phyloP scores from a whole-genome alignment of 2,113 vertebrate genomes.

The Steatornis caripensis region DNA sequence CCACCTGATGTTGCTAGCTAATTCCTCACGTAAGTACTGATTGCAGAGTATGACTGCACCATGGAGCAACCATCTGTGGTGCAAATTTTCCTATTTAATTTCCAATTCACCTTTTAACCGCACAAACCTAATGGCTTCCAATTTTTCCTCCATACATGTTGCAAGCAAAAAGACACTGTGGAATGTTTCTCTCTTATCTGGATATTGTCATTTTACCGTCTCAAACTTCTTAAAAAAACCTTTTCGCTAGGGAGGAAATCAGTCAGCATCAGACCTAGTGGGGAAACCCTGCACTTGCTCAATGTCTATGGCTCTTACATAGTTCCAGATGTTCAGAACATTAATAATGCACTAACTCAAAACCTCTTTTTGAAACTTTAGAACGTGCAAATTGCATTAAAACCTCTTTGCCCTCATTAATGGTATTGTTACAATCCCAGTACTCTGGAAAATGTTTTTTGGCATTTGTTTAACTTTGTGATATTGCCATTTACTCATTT shows the following conservation, averaged over 20 bases:
- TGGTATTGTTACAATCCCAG: slow-evolving; percentile 80
- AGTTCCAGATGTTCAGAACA: slow-evolving; percentile 84
- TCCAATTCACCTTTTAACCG: background rate
- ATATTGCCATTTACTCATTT: slow-evolving; percentile 81
- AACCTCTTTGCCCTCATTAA: slow-evolving; percentile 85
- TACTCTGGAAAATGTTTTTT: slow-evolving; percentile 82
- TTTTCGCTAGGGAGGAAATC: slow-evolving; percentile 72
- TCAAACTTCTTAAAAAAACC: slow-evolving; percentile 70
- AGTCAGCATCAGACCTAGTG: slow-evolving; percentile 71
- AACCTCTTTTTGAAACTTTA: slow-evolving; percentile 84
- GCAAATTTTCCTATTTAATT: slow-evolving; percentile 4
- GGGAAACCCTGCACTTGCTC: slow-evolving; percentile 81
- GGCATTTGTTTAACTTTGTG: slow-evolving; percentile 82
- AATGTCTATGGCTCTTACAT: slow-evolving; percentile 76
- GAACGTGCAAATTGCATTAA: slow-evolving; percentile 86
- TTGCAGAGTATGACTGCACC: background rate
- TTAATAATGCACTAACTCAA: slow-evolving; percentile 81
- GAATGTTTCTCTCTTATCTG: slow-evolving; percentile 75
- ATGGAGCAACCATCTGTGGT: background rate
- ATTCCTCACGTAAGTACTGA: background rate
- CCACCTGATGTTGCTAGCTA: fast-evolving
- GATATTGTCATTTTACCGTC: slow-evolving; percentile 78
- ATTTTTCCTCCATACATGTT: background rate
- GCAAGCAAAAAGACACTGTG: slow-evolving; percentile 51
- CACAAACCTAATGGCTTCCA: slow-evolving; percentile 8